Conservation (phyloP, 2,113 vertebrate genomes). For the Cervus canadensis region DNA sequence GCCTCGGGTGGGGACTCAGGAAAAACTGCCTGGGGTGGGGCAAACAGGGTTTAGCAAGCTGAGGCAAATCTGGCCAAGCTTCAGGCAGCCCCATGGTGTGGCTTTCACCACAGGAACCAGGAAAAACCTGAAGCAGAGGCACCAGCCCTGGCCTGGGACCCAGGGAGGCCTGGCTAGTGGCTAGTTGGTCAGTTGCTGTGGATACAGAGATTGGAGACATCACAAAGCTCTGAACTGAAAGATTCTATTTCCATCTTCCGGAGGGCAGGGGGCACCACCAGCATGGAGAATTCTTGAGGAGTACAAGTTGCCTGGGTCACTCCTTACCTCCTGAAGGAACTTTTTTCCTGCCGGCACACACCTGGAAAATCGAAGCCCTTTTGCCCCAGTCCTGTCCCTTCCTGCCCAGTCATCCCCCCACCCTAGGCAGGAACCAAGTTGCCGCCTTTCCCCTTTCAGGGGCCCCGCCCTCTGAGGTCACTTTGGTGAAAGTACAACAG, state of each 20-base stretch:
- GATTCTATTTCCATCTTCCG: constrained; percentile 13
- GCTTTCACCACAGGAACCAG: not conserved
- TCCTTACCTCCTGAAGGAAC: not conserved
- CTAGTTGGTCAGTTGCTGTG: constrained; percentile 59
- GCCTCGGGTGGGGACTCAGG: not conserved
- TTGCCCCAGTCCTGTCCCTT: not conserved
- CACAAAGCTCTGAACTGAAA: constrained; percentile 51
- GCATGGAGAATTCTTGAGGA: not conserved
- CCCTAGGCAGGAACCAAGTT: constrained; percentile 2
- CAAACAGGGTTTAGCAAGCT: constrained; percentile 34
- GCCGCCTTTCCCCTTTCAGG: not conserved
- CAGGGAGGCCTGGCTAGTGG: constrained; percentile 3
- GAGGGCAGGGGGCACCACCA: not conserved
- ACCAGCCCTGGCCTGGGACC: constrained; percentile 41
- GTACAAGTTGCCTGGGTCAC: not conserved
- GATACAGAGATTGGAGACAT: constrained; percentile 43
- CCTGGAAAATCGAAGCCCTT: not conserved
- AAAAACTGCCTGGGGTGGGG: constrained; percentile 42
- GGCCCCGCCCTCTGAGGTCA: constrained; percentile 50
- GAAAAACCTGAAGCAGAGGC: constrained; percentile 37
- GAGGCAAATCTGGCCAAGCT: constrained; percentile 23
- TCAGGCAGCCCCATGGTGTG: not conserved
- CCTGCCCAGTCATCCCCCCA: not conserved
- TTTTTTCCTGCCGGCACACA: not conserved
- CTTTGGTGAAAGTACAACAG: constrained; percentile 42